These are phyloP conservation scores for Dreissena rostriformis DNA, from an alignment of 1,140 invertebrate genomes.

Conservation along the genomic window DNA sequence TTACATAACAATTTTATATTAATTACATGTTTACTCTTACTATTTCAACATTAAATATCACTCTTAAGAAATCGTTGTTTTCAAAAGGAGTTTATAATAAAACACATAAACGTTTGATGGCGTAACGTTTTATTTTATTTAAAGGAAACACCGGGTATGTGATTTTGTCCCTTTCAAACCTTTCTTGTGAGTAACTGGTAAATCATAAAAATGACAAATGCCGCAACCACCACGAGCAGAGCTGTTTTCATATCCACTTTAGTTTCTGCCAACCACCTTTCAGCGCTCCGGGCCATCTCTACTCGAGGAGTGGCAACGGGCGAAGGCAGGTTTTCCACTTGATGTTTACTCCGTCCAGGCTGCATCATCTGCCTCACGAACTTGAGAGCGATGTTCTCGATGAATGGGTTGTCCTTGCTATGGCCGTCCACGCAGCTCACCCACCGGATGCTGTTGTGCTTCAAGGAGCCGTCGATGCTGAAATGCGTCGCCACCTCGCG, in stretches of 20 bases:
- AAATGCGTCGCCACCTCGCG: constrained; percentile 1
- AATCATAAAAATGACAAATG: neutral
- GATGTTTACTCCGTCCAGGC: constrained; percentile 4
- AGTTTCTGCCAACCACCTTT: no score
- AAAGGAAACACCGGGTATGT: no score
- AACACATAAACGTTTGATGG: no score
- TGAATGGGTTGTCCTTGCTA: neutral
- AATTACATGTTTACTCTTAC: no score
- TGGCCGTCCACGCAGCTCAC: constrained; percentile 11
- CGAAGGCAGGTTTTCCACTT: neutral
- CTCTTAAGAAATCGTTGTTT: no score
- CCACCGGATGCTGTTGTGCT: constrained; percentile 23
- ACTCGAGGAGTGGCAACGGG: no score
- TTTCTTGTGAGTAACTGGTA: constrained; percentile 4
- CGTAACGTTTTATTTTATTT: no score
- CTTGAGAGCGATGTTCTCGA: constrained; percentile 24
- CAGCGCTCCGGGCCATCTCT: no score
- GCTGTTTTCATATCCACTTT: neutral
- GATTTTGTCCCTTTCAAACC: neutral
- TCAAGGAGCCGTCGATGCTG: constrained; percentile 9
- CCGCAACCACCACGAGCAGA: neutral
- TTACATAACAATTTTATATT: no score
- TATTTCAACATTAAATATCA: no score
- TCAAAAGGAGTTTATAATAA: no score
- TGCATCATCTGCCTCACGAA: constrained; percentile 24